These are phyloP conservation scores for Ancistrus triradiatus DNA, from an alignment of 2,113 vertebrate genomes.

Conservation along the genomic window DNA sequence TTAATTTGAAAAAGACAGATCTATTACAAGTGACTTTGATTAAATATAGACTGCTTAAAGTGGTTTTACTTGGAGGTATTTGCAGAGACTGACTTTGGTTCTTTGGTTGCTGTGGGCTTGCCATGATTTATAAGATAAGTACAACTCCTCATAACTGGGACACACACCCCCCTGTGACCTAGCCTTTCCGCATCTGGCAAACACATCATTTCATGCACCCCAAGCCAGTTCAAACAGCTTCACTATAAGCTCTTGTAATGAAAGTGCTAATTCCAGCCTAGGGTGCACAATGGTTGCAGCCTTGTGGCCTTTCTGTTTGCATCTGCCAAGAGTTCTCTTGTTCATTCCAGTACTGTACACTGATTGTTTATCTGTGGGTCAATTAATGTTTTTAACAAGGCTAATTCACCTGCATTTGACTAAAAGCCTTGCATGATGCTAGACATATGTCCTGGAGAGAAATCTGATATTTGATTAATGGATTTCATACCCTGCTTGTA, in stretches of 20 bases:
- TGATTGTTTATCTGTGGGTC: neutral
- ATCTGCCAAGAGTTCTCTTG: neutral
- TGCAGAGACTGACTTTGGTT: neutral
- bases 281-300: slow-evolving; percentile 46
- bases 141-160: slow-evolving; percentile 65
- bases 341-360: slow-evolving; percentile 22
- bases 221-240: slow-evolving; percentile 53
- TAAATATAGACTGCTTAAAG: slow-evolving; percentile 9
- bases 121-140: slow-evolving; percentile 64
- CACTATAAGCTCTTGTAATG: slow-evolving; percentile 63
- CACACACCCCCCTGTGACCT: slow-evolving; percentile 65
- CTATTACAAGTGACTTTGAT: slow-evolving; percentile 9
- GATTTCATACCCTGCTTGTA: no score
- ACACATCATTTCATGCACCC: slow-evolving; percentile 68
- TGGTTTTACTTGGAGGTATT: slow-evolving; percentile 7
- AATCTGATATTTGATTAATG: slow-evolving; percentile 4
- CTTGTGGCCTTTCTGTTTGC: neutral
- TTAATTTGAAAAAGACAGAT: no score
- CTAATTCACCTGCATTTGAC: slow-evolving; percentile 29
- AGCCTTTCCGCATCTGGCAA: slow-evolving; percentile 63
- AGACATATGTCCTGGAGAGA: neutral
- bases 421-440: neutral
- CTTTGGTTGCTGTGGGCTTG: slow-evolving; percentile 50
- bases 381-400: neutral
- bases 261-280: slow-evolving; percentile 65